These are phyloP conservation scores for Sarcoramphus papa DNA, from an alignment of 2,797 vertebrate genomes.

Conservation along the genomic window DNA sequence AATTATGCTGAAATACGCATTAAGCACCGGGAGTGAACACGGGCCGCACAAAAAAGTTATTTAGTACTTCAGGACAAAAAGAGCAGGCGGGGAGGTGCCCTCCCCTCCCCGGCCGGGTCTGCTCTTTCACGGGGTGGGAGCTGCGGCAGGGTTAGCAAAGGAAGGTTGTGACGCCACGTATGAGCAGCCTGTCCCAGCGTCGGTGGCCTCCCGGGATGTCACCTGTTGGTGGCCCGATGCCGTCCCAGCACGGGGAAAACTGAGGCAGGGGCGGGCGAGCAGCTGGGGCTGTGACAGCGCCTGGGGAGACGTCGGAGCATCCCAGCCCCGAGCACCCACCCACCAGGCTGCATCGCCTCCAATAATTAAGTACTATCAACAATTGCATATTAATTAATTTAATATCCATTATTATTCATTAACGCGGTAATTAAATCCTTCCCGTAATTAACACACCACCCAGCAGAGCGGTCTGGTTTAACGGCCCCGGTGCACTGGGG, in stretches of 20 bases:
- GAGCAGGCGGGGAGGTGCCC: background rate
- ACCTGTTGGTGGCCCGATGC: fast-evolving
- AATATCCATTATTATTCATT: constrained; percentile 57
- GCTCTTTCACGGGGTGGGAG: background rate
- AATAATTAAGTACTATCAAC: constrained; percentile 42
- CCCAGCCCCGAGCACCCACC: background rate
- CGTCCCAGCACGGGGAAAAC: background rate
- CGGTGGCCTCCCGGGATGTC: background rate
- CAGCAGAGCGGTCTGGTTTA: background rate
- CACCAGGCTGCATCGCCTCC: background rate
- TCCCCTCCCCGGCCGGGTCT: background rate
- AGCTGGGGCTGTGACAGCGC: background rate
- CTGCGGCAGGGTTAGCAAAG: fast-evolving
- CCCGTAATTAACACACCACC: constrained; percentile 11
- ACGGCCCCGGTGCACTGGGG: background rate
- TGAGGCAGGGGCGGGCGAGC: background rate
- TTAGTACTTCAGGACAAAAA: background rate
- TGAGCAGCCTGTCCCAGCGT: background rate
- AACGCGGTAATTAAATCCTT: constrained; percentile 44
- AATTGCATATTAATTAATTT: constrained; percentile 54
- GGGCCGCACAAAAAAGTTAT: background rate
- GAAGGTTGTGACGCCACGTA: fast-evolving
- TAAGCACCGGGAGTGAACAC: background rate
- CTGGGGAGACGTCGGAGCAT: background rate
- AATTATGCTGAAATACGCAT: constrained; percentile 16